Evolutionary conservation across 2,797 vertebrate species (phyloP).

Genomic region (Manis crassicaudata): DNA sequence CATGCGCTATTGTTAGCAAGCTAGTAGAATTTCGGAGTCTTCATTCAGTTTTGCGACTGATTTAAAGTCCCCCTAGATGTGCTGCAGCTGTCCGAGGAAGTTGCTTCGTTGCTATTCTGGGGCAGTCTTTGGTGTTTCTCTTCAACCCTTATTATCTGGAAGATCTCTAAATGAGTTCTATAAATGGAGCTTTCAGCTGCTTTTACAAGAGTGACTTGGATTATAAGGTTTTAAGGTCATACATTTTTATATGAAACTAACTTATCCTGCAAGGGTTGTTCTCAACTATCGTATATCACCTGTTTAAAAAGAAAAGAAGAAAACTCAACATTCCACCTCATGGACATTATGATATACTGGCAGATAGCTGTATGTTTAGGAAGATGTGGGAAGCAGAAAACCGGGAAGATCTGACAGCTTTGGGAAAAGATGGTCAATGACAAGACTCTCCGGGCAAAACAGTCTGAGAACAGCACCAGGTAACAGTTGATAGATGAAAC

Average conservation of each 20-base stretch:
- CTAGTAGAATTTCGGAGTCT: background rate
- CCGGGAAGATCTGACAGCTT: background rate
- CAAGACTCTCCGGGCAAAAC: background rate
- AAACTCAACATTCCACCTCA: background rate
- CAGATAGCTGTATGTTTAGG: background rate
- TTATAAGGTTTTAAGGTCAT: constrained; percentile 65
- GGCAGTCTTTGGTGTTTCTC: constrained; percentile 37
- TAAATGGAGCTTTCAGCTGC: constrained; percentile 67
- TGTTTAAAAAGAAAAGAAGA: background rate
- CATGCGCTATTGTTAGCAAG: constrained; percentile 40
- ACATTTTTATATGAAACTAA: constrained; percentile 61
- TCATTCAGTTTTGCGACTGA: background rate
- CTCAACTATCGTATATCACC: background rate
- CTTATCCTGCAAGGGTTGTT: background rate
- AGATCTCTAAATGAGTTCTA: constrained; percentile 64
- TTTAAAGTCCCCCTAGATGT: background rate
- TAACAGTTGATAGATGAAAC: background rate
- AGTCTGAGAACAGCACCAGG: background rate
- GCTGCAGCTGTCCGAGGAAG: constrained; percentile 52
- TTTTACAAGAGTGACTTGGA: constrained; percentile 61
- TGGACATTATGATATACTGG: background rate
- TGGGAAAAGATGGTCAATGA: background rate
- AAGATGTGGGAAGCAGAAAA: background rate
- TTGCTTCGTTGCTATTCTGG: constrained; percentile 54
- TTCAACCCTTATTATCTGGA: constrained; percentile 54